These are phyloP conservation scores for Parnassius apollo DNA, from an alignment of 2,888 invertebrate genomes.

Conservation along the genomic window DNA sequence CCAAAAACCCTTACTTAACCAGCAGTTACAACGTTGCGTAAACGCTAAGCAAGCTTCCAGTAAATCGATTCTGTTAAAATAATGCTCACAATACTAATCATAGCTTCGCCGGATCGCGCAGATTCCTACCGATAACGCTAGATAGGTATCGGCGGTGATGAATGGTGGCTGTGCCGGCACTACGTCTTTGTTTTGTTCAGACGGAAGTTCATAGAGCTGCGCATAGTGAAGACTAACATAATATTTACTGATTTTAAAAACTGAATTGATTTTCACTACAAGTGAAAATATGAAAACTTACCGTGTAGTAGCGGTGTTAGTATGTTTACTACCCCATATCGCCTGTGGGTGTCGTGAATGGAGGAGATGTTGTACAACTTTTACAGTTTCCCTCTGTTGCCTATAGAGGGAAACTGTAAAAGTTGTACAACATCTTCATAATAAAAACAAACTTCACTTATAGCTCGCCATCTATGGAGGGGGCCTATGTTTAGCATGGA, in stretches of 20 bases:
- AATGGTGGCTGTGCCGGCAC: slow-evolving; percentile 51
- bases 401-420: too few relatives aligned
- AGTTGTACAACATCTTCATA: too few relatives aligned
- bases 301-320: not conserved
- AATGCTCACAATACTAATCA: slow-evolving; percentile 66
- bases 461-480: too few relatives aligned
- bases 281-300: not conserved
- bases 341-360: too few relatives aligned
- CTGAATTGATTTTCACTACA: not conserved
- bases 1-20: slow-evolving; percentile 16
- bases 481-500: too few relatives aligned
- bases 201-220: slow-evolving; percentile 36
- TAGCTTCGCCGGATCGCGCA: slow-evolving; percentile 50
- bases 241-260: not conserved
- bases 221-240: not conserved
- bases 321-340: not conserved
- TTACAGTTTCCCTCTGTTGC: too few relatives aligned
- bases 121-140: slow-evolving; percentile 51
- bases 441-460: too few relatives aligned
- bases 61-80: slow-evolving; percentile 60
- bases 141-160: slow-evolving; percentile 62
- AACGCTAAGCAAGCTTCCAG: slow-evolving; percentile 41
- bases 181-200: slow-evolving; percentile 57
- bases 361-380: too few relatives aligned
- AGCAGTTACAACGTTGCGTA: slow-evolving; percentile 25